phyloP scores from a whole-genome alignment of 1,140 invertebrate species.

The Trinorchestia longiramus region DNA sequence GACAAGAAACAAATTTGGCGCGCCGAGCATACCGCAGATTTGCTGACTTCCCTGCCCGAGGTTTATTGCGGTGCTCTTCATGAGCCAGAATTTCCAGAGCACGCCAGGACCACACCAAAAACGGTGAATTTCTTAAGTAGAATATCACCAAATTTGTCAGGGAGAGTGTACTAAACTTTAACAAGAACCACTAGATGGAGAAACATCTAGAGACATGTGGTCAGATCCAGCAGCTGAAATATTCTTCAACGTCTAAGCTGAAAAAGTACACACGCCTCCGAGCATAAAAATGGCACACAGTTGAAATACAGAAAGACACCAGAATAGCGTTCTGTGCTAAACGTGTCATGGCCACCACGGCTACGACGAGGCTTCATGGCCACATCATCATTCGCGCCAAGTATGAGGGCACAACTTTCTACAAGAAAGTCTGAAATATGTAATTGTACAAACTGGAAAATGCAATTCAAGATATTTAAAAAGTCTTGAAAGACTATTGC shows the following conservation, averaged over 20 bases:
- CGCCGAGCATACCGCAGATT: not conserved
- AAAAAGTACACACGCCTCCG: not conserved
- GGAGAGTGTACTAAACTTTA: not conserved
- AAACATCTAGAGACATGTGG: not conserved
- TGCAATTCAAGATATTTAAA: not conserved
- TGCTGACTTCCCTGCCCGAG: constrained; percentile 16
- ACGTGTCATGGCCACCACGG: not conserved
- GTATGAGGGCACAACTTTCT: not conserved
- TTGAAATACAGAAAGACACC: not conserved
- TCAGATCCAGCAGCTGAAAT: not conserved
- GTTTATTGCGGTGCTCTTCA: constrained; percentile 23
- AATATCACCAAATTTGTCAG: not conserved
- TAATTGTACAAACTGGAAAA: not conserved
- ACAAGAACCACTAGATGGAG: not conserved
- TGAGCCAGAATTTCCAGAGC: not conserved
- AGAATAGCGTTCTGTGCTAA: not conserved
- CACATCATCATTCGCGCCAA: too few species aligned
- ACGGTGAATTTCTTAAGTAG: not conserved
- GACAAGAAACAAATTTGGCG: constrained; percentile 28
- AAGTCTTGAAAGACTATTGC: not conserved
- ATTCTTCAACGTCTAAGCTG: not conserved
- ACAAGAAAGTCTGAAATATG: not conserved
- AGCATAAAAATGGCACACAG: not conserved
- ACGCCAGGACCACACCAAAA: not conserved
- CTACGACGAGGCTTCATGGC: too few species aligned